Conservation (phyloP, 2,113 vertebrate species). For the Varanus komodoensis region DNA sequence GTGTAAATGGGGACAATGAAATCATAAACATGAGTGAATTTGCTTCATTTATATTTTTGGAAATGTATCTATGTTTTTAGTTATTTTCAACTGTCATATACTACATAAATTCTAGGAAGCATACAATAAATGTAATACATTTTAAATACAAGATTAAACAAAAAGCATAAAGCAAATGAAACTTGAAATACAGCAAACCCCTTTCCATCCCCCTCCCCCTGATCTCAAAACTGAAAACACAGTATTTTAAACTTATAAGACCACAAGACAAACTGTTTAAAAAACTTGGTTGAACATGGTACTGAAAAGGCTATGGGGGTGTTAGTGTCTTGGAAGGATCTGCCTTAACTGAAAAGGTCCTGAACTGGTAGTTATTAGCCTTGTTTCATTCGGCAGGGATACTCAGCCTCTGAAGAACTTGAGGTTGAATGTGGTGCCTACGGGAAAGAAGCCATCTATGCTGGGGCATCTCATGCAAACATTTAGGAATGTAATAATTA, state of each 20-base stretch:
- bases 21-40: not conserved
- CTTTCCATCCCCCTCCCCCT: too few relatives aligned
- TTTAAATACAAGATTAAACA: too few relatives aligned
- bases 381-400: not conserved
- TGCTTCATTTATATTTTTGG: not conserved
- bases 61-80: too few relatives aligned
- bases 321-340: not conserved
- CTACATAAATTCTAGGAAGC: too few relatives aligned
- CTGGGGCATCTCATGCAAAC: not conserved
- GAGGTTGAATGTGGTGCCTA: too few relatives aligned
- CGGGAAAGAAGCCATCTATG: too few relatives aligned
- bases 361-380: not conserved
- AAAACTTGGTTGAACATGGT: not conserved
- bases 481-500: not conserved
- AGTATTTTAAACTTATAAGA: not conserved
- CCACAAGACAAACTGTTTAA: not conserved
- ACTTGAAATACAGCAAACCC: not conserved
- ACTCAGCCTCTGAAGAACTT: too few relatives aligned
- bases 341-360: not conserved
- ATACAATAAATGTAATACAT: too few relatives aligned
- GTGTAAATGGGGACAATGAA: not conserved
- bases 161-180: too few relatives aligned
- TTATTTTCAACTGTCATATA: too few relatives aligned
- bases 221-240: not conserved
- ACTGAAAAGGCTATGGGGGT: not conserved